Percentiles rank a stretch among this genome's conserved stretches.
Conservation (phyloP, 2,888 invertebrate species). For the Temnothorax rugatulus region DNA sequence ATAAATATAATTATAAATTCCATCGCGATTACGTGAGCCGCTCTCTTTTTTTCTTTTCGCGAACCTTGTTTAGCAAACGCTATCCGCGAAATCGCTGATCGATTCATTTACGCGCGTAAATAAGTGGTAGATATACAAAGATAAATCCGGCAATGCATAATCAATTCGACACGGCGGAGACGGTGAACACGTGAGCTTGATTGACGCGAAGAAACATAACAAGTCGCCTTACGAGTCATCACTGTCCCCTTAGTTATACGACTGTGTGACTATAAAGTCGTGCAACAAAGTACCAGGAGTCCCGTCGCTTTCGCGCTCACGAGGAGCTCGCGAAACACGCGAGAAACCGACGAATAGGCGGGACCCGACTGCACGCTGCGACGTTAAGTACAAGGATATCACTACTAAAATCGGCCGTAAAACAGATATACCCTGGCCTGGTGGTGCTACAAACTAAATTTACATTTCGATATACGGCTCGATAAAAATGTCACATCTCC, state of each 20-base stretch:
- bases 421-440: conserved; percentile 77
- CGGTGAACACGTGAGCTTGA: not conserved
- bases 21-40: not conserved
- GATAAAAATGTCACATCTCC: conserved; percentile 83
- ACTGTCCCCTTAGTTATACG: conserved; percentile 45
- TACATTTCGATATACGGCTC: conserved; percentile 84
- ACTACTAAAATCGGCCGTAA: conserved; percentile 84
- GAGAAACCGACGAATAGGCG: conserved; percentile 52
- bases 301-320: not conserved
- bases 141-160: conserved; percentile 4
- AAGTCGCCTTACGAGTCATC: conserved; percentile 33
- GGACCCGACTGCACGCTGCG: conserved; percentile 67
- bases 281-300: conserved; percentile 40
- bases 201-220: conserved; percentile 33
- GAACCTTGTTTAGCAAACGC: not conserved
- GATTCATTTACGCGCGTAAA: not conserved
- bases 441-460: conserved; percentile 81
- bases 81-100: not conserved
- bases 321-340: conserved; percentile 13
- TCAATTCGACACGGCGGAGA: not conserved
- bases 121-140: not conserved
- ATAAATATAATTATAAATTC: not conserved
- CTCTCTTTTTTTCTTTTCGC: not conserved
- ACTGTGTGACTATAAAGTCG: conserved; percentile 44
- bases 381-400: conserved; percentile 82